Evolutionary conservation across 2,888 invertebrate species (phyloP).

Genomic region (Lepidocyrtoides sp.): DNA sequence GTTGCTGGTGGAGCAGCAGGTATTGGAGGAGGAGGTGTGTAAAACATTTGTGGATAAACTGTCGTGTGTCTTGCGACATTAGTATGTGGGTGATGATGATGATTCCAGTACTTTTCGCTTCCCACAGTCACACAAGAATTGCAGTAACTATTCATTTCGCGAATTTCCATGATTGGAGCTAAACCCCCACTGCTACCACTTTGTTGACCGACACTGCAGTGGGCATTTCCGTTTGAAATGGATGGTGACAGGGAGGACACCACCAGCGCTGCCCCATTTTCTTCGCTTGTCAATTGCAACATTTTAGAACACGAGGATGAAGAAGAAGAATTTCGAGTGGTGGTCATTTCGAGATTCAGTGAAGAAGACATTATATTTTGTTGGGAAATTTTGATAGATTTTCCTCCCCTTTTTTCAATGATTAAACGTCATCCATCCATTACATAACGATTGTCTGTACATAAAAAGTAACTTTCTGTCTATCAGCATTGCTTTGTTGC

Average conservation of each 20-base stretch:
- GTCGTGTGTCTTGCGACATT: conserved; percentile 36
- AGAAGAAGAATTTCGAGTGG: background rate
- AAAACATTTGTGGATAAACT: conserved; percentile 76
- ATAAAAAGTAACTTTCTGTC: background rate
- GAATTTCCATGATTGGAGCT: conserved; percentile 74
- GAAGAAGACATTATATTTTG: conserved; percentile 8
- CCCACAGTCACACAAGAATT: conserved; percentile 14
- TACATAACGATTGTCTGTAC: background rate
- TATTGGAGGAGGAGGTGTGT: conserved; percentile 69
- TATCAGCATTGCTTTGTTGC: background rate
- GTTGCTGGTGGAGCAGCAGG: background rate
- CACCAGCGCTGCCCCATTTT: background rate
- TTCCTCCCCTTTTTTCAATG: background rate
- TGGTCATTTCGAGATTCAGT: background rate
- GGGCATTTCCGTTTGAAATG: background rate
- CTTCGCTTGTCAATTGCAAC: background rate
- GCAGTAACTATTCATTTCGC: conserved; percentile 63
- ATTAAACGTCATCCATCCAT: background rate
- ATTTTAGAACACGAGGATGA: conserved; percentile 18
- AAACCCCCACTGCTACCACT: conserved; percentile 29
- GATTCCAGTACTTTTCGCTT: conserved; percentile 63
- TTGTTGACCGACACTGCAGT: conserved; percentile 58
- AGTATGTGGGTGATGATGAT: conserved; percentile 37
- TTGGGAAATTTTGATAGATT: too few relatives aligned
- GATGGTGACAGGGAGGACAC: background rate